phyloP scores from a whole-genome alignment of 1,140 invertebrate genomes.

The Drosophila leontia region DNA sequence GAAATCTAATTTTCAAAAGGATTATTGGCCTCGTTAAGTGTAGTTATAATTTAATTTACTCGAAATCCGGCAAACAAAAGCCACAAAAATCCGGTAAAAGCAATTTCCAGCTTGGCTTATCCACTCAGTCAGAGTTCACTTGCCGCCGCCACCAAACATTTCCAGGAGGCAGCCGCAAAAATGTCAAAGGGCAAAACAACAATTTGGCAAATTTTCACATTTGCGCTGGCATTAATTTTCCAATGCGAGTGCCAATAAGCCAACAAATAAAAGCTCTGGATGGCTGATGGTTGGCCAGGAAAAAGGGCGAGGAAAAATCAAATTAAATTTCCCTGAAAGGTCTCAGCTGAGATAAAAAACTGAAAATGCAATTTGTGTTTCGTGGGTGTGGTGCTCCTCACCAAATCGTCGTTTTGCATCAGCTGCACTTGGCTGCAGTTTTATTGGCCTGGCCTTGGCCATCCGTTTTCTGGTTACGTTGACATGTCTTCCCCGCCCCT shows the following conservation, averaged over 20 bases:
- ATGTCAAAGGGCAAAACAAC: constrained; percentile 69
- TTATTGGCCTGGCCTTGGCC: constrained; percentile 60
- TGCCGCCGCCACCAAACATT: constrained; percentile 15
- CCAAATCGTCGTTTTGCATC: constrained; percentile 59
- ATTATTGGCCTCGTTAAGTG: constrained; percentile 2
- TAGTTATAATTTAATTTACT: constrained; percentile 23
- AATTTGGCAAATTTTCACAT: constrained; percentile 74
- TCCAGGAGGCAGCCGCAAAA: constrained; percentile 48
- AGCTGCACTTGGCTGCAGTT: constrained; percentile 70
- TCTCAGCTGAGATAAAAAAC: constrained; percentile 55
- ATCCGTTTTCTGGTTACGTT: constrained; percentile 48
- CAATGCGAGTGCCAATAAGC: constrained; percentile 71
- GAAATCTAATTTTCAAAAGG: constrained; percentile 4
- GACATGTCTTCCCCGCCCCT: constrained; percentile 34
- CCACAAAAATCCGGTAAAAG: constrained; percentile 42
- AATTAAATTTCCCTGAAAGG: constrained; percentile 64
- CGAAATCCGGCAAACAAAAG: constrained; percentile 16
- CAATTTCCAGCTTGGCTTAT: constrained; percentile 49
- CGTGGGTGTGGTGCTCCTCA: constrained; percentile 13
- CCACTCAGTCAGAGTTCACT: constrained; percentile 26
- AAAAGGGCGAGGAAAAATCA: constrained; percentile 32
- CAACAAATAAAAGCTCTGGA: constrained; percentile 63
- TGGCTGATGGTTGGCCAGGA: constrained; percentile 10
- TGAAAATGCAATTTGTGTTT: constrained; percentile 74
- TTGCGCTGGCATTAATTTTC: constrained; percentile 63